phyloP scores from a whole-genome alignment of 2,888 invertebrate genomes.

The Oscheius myriophilus region DNA sequence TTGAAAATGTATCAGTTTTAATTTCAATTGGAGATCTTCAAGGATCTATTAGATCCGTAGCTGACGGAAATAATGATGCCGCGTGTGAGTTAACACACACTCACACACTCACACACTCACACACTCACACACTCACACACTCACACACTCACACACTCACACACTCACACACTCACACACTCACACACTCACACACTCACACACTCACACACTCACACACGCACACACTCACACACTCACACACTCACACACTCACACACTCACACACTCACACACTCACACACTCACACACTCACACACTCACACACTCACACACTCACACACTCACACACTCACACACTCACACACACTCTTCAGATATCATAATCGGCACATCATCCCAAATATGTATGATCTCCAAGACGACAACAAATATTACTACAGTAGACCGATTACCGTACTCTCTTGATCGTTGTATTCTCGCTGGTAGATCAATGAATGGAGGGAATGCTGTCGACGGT shows the following conservation, averaged over 20 bases:
- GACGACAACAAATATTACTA: slow-evolving; percentile 5
- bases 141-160: not conserved
- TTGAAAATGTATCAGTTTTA: slow-evolving; percentile 30
- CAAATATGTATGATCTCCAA: slow-evolving; percentile 38
- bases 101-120: not conserved
- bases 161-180: not conserved
- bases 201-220: no score
- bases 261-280: not conserved
- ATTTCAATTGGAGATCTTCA: slow-evolving; percentile 46
- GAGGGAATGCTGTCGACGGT: slow-evolving; percentile 44
- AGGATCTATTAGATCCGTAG: slow-evolving; percentile 41
- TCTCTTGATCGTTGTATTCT: slow-evolving; percentile 20
- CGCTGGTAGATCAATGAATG: slow-evolving; percentile 48
- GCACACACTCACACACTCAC: no score
- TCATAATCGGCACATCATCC: slow-evolving; percentile 47
- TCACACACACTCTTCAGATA: slow-evolving; percentile 33
- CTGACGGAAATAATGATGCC: slow-evolving; percentile 11
- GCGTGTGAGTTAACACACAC: slow-evolving; percentile 35
- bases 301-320: no score
- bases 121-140: no score
- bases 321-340: not conserved
- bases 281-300: no score
- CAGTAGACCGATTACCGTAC: slow-evolving; percentile 40
- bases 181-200: not conserved
- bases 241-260: not conserved